phyloP scores from a whole-genome alignment of 1,140 invertebrate genomes.

The Drosophila takahashii region DNA sequence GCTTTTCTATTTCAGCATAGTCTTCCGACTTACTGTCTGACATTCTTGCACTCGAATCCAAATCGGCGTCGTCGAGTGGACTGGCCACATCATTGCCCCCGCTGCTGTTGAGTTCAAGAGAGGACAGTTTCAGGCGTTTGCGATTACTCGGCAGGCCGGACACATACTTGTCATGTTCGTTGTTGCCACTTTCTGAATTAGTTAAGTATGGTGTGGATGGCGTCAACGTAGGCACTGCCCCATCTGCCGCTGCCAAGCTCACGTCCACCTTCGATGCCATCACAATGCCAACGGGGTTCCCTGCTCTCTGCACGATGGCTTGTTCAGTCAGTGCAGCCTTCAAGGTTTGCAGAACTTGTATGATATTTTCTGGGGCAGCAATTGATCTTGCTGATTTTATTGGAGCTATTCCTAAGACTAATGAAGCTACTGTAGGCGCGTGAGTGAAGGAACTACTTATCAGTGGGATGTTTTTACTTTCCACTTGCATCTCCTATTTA shows the following conservation, averaged over 20 bases:
- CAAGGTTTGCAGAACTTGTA: background rate
- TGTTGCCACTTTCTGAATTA: background rate
- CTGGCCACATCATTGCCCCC: background rate
- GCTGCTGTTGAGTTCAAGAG: slow-evolving; percentile 8
- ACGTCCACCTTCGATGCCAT: slow-evolving; percentile 59
- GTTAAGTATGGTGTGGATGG: slow-evolving; percentile 12
- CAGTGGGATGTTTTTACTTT: slow-evolving; percentile 43
- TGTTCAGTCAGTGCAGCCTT: slow-evolving; percentile 8
- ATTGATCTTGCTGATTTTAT: background rate
- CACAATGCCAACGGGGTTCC: slow-evolving; percentile 5
- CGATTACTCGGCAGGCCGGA: slow-evolving; percentile 9
- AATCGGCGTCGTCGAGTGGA: background rate
- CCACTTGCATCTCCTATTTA: slow-evolving; percentile 68
- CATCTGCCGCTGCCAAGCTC: slow-evolving; percentile 13
- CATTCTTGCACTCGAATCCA: background rate
- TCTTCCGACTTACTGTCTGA: slow-evolving; percentile 9
- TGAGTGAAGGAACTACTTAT: slow-evolving; percentile 71
- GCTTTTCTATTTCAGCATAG: slow-evolving; percentile 3
- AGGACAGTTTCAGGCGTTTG: slow-evolving; percentile 37
- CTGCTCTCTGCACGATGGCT: background rate
- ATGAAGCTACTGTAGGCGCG: slow-evolving; percentile 37
- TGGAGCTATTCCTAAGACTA: slow-evolving; percentile 25
- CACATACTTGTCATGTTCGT: slow-evolving; percentile 1
- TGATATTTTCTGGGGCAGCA: slow-evolving; percentile 3
- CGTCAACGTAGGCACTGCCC: slow-evolving; percentile 12